Base-by-base conservation (phyloP, 2,797 vertebrate species). In the Harpagifer antarcticus region DNA sequence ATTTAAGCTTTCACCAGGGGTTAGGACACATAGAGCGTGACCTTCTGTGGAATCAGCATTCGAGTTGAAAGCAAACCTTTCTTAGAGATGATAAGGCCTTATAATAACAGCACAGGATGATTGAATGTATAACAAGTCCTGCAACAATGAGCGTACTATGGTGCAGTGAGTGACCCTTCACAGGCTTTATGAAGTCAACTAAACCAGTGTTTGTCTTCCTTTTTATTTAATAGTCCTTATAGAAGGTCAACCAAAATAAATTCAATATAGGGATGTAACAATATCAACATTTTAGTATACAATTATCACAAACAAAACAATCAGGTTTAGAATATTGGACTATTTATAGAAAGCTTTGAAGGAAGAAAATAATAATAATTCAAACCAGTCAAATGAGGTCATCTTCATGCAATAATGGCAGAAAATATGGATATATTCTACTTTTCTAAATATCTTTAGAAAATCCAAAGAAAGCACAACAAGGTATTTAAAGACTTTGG, bases 1-100 rank as follows among this genome's bases (percentile, higher is more conserved):
- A 91, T 94, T 94, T 91, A 70, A 55, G 50, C 19, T 54, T 58
- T 61, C 89, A 73, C 56, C 72, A 19, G 88, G 91, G 86, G 87
- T 57, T 53, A 50, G 81, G 82, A 76, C 84, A 64, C 88, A 74
- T 27, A 27, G 75, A 74, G 58, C 31, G 37, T 83, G 76, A 78
- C 86, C 88, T 89, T 77, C 84, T 76, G 62, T 76, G 70, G 53
- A 67, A 78, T 63, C 59, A 67, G 44, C 61, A 58, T 50, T 67
- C 33, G 62, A 57, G 65, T 23, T 82, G 52, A 84, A 83, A 81
- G 79, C 27, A 64, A 67, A 61, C 15, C 61, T 53, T 61, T 27
- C 20, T 33, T 33, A 9, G 23, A 78, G 40, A 43, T 69, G 48
- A 64, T 67, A 44, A 66, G 27, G 40, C 9, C 3, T 37, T 19